A percentile compares a stretch with the other conserved stretches of the same genome.
Evolutionary conservation across 1,140 invertebrate genomes (phyloP).

Genomic region (Aplysia californica): DNA sequence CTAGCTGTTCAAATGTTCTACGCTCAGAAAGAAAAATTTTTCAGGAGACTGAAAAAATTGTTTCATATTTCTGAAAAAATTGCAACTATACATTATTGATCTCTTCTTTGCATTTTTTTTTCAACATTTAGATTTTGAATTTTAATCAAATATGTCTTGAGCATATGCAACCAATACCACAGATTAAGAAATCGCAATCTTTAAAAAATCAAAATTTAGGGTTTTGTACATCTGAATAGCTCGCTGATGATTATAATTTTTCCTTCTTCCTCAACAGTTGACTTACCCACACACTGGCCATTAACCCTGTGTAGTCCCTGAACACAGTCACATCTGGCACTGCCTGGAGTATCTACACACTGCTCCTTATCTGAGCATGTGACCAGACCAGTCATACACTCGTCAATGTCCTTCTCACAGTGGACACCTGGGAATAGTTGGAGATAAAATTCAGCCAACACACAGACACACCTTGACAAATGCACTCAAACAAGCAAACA

Average conservation of each 20-base stretch:
- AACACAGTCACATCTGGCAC: constrained; percentile 17
- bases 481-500: no score
- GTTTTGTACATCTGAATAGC: no score
- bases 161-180: no score
- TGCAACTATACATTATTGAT: neutral
- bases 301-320: neutral
- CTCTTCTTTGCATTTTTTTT: neutral
- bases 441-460: no score
- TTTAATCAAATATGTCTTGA: no score
- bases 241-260: neutral
- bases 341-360: constrained; percentile 22
- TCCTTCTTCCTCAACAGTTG: neutral
- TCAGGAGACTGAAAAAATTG: no score
- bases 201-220: no score
- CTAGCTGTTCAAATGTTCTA: no score
- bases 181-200: no score
- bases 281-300: constrained; percentile 13
- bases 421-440: constrained; percentile 15
- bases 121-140: no score
- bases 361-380: neutral
- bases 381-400: neutral
- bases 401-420: constrained; percentile 27
- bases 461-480: no score
- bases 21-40: no score
- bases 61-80: neutral